A percentile compares a stretch with the other conserved stretches of the same genome.
phyloP scores from a whole-genome alignment of 2,888 invertebrate genomes.

The Drosophila paranaensis region DNA sequence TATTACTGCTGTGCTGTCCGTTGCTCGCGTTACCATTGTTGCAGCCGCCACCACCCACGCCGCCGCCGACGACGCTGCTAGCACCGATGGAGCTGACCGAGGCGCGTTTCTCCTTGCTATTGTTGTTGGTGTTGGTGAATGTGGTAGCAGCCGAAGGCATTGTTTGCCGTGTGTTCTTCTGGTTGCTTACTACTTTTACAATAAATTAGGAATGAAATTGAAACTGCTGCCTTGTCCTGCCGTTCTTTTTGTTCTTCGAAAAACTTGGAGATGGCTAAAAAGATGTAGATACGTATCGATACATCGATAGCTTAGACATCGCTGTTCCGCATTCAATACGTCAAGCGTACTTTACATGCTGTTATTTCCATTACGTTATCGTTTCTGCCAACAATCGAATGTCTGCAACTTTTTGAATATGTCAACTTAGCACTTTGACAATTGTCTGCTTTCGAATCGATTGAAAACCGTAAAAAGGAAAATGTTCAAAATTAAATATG shows the following conservation, averaged over 20 bases:
- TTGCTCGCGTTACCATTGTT: constrained; percentile 52
- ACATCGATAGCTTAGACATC: constrained; percentile 5
- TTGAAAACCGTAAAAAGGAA: background rate
- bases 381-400: background rate
- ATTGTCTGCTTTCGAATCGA: background rate
- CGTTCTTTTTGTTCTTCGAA: constrained; percentile 64
- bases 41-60: constrained; percentile 57
- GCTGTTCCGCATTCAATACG: background rate
- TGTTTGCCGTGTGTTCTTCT: constrained; percentile 76
- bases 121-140: constrained; percentile 71
- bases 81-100: constrained; percentile 78
- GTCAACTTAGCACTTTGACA: background rate
- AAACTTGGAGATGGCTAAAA: constrained; percentile 51
- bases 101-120: constrained; percentile 81
- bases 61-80: constrained; percentile 63
- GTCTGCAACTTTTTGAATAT: background rate
- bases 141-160: constrained; percentile 77
- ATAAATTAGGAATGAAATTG: constrained; percentile 72
- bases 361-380: constrained; percentile 2
- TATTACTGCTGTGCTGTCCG: constrained; percentile 56
- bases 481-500: background rate
- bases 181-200: constrained; percentile 66
- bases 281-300: constrained; percentile 13
- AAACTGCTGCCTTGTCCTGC: constrained; percentile 69
- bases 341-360: background rate